Evolutionary conservation across 2,797 vertebrate genomes (phyloP).

Genomic region (Periparus ater): DNA sequence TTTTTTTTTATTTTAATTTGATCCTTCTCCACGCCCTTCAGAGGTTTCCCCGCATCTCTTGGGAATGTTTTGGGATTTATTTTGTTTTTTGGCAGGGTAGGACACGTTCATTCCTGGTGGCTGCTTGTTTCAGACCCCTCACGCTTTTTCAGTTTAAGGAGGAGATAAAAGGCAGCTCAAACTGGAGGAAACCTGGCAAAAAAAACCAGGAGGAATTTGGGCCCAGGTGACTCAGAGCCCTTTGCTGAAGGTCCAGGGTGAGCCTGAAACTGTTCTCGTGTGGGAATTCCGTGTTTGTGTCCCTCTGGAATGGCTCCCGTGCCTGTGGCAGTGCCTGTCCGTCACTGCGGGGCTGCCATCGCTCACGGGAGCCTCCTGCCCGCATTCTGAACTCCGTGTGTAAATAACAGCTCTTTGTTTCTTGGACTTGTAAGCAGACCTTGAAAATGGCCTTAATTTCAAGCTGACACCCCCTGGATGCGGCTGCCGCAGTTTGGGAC

Average conservation of each 20-base stretch:
- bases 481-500: conserved; percentile 9
- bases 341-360: neutral
- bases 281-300: neutral
- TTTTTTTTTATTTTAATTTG: neutral
- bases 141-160: neutral
- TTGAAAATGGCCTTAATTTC: conserved; percentile 72
- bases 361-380: neutral
- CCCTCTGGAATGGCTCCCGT: accelerated
- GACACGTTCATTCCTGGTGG: neutral
- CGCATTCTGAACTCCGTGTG: neutral
- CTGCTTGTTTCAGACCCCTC: neutral
- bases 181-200: neutral
- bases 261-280: neutral
- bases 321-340: neutral
- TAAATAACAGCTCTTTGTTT: conserved; percentile 57
- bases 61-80: neutral
- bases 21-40: neutral
- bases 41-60: neutral
- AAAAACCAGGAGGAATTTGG: neutral
- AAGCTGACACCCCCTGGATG: conserved; percentile 17
- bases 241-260: neutral
- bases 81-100: neutral
- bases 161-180: neutral
- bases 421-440: conserved; percentile 54
- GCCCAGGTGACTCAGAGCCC: neutral